Conservation (phyloP, 1,140 invertebrate species). For the Panagrolaimus sp. region DNA sequence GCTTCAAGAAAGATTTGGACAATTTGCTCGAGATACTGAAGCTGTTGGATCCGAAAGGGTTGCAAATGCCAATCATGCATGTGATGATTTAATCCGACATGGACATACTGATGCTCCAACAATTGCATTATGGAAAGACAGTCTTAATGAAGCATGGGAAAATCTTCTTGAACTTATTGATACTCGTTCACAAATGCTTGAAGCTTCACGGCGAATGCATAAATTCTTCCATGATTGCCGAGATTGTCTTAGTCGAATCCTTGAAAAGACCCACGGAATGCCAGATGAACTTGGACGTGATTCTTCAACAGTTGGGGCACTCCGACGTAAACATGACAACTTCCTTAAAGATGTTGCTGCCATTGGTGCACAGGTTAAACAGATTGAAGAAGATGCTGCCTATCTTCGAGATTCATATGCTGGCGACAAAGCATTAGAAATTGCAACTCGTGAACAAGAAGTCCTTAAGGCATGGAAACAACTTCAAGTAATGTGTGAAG, state of each 20-base stretch:
- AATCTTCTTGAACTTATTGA: conserved; percentile 95
- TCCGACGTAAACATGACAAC: conserved; percentile 60
- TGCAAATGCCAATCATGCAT: conserved; percentile 83
- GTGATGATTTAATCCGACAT: conserved; percentile 78
- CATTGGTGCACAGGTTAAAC: conserved; percentile 68
- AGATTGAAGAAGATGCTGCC: conserved; percentile 83
- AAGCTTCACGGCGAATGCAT: conserved; percentile 88
- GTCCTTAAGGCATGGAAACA: conserved; percentile 84
- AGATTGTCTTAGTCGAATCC: conserved; percentile 84
- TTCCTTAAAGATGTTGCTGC: conserved; percentile 54
- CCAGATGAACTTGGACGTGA: conserved; percentile 95
- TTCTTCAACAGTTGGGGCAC: conserved; percentile 83
- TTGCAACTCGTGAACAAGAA: conserved; percentile 85
- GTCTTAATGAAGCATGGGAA: conserved; percentile 95
- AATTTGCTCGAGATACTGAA: conserved; percentile 94
- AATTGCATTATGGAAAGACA: conserved; percentile 98
- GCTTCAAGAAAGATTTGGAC: conserved; percentile 83
- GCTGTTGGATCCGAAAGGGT: conserved; percentile 89
- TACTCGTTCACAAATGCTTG: conserved; percentile 90
- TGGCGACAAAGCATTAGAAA: conserved; percentile 90
- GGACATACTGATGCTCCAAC: conserved; percentile 93
- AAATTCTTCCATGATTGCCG: conserved; percentile 99
- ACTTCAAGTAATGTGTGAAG: conserved; percentile 79
- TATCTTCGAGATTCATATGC: conserved; percentile 90
- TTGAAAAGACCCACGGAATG: conserved; percentile 86